These are phyloP conservation scores for Melanchra persicariae DNA, from an alignment of 2,888 invertebrate genomes.

Conservation along the genomic window DNA sequence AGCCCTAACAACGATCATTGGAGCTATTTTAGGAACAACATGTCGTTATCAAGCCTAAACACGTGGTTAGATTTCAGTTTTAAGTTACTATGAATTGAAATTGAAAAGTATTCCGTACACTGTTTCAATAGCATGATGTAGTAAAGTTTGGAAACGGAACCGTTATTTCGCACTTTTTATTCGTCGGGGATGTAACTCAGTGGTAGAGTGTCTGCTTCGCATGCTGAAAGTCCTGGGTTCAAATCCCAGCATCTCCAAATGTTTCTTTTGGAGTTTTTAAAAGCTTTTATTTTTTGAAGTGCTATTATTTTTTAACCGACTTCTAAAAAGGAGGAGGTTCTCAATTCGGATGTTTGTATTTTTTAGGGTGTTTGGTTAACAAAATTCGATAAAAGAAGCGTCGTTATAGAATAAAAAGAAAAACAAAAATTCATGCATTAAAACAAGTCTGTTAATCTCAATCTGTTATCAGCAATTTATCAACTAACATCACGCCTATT, in stretches of 20 bases:
- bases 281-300: conserved; percentile 12
- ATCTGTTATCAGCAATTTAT: neutral
- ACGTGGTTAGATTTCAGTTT: no score
- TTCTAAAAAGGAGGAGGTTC: no score
- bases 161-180: accelerated
- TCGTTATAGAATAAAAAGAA: neutral
- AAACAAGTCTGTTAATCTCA: no score
- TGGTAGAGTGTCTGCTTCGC: conserved; percentile 92
- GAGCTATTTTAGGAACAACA: no score
- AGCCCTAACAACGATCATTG: no score
- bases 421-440: no score
- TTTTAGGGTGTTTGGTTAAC: neutral
- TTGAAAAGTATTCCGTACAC: conserved; percentile 25
- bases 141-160: neutral
- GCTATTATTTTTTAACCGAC: neutral
- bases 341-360: no score
- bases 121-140: neutral
- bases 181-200: conserved; percentile 88
- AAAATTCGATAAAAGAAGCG: neutral
- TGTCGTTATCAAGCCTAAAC: no score
- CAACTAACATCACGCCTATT: neutral
- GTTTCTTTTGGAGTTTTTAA: neutral
- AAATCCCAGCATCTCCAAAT: conserved; percentile 92
- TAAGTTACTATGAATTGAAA: no score
- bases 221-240: conserved; percentile 93